phyloP scores from a whole-genome alignment of 2,888 invertebrate species.

The Tineola bisselliella region DNA sequence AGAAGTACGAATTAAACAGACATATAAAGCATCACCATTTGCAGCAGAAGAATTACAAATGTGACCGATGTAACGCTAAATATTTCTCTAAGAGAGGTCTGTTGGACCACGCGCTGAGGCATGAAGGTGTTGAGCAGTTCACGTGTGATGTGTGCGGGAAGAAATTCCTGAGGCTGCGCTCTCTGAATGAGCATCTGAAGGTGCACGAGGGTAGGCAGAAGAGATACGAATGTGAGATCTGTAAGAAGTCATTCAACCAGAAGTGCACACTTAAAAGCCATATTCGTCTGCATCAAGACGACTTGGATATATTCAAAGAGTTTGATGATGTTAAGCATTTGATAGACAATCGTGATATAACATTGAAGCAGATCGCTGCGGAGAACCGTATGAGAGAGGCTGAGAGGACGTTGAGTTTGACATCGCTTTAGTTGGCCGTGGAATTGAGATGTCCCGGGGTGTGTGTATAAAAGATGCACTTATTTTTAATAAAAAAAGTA shows the following conservation, averaged over 20 bases:
- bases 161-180: conserved; percentile 37
- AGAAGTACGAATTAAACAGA: conserved; percentile 52
- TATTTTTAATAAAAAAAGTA: no score
- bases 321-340: conserved; percentile 59
- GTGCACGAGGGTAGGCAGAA: conserved; percentile 43
- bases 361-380: conserved; percentile 52
- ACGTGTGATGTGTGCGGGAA: conserved; percentile 50
- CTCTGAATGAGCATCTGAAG: conserved; percentile 46
- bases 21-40: conserved; percentile 58
- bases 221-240: conserved; percentile 49
- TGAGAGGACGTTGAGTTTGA: not conserved
- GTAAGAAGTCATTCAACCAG: conserved; percentile 53
- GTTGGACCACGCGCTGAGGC: conserved; percentile 43
- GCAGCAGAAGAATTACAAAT: conserved; percentile 48
- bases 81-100: conserved; percentile 56
- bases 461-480: no score
- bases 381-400: conserved; percentile 41
- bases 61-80: conserved; percentile 52
- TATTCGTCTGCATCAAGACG: conserved; percentile 49
- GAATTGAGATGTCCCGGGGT: not conserved
- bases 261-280: conserved; percentile 56
- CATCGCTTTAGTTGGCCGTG: not conserved
- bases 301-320: conserved; percentile 58
- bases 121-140: conserved; percentile 39
- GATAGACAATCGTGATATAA: conserved; percentile 54